Conservation (phyloP, 2,888 invertebrate genomes). For the Dryomyza anilis region DNA sequence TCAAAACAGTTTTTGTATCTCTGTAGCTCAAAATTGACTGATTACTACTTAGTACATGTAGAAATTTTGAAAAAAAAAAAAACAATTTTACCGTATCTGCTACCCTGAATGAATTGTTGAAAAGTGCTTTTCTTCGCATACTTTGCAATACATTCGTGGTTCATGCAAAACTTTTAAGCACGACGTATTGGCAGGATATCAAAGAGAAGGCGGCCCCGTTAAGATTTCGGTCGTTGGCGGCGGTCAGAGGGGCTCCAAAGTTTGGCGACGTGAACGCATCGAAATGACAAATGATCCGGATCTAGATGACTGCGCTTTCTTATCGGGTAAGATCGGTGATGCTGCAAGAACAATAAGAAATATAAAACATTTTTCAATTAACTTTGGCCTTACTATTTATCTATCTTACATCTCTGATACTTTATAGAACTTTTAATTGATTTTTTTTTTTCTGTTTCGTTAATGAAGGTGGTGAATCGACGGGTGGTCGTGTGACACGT, state of each 20-base stretch:
- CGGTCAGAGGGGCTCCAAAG: conserved; percentile 59
- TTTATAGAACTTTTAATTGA: background rate
- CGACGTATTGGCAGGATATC: conserved; percentile 62
- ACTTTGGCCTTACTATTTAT: background rate
- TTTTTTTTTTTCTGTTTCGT: conserved; percentile 40
- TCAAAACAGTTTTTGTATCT: no score
- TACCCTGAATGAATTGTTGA: no score
- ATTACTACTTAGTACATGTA: background rate
- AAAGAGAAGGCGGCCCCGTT: conserved; percentile 60
- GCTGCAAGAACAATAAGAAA: background rate
- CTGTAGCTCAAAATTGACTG: no score
- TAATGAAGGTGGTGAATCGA: conserved; percentile 60
- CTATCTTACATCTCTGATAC: background rate
- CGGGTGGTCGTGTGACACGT: conserved; percentile 58
- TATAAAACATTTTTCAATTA: background rate
- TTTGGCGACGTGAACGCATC: conserved; percentile 65
- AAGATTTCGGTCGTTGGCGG: conserved; percentile 62
- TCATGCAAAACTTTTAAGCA: conserved; percentile 33
- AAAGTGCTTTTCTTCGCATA: background rate
- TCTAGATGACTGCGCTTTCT: conserved; percentile 89
- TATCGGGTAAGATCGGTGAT: conserved; percentile 73
- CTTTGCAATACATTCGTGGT: background rate
- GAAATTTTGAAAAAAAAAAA: no score
- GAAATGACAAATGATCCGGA: conserved; percentile 86
- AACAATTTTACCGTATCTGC: no score